Evolutionary conservation across 2,888 invertebrate genomes (phyloP), one percentile per base, ranked within the genome.

Genomic region (Caradrina clavipalpis): DNA sequence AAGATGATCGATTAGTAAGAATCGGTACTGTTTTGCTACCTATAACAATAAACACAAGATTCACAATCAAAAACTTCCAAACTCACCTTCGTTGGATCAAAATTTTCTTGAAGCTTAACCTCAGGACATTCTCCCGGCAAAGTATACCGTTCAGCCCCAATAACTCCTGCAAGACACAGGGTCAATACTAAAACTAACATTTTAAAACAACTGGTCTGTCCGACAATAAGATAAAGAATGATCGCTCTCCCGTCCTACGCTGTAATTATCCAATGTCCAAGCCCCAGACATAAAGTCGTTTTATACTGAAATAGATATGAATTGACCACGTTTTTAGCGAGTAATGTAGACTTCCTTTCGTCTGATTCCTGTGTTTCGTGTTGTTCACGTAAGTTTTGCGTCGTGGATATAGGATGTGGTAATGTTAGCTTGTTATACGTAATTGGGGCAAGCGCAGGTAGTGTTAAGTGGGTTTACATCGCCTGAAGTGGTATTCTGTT

Each of bases 201-300:
- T 66, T 66, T 87, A 59, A 69, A 78, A 81, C 88, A 88, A 88
- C 86, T 87, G 71, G 56, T 65, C 80, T 49, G 85, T 63, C 62
- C 81, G 86, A 87, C 72, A 72, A 79, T 82, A 71, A 78, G 81
- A 76, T 83, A 81, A 78, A 75, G 87, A 94, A 87, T 94, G 94
- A 80, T 76, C 80, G 68, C 15, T 42, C 73, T 67, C 79, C 69
- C 89, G 73, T 85, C 94, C 94, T 88, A 93, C 92, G 78, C 87
- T 77, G 86, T 94, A 94, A 93, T 95, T 94, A 95, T 92, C 78
- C 93, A 94, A 95, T 95, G 86, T 89, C 63, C 83, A 81, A 90
- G 88, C 89, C 91, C 89, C 89, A 79, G 78, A 59, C 83, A 73
- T 84, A 90, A 89, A 89, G 91, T 85, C 82, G 87, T 87, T 81